Percentiles rank a stretch among this genome's conserved stretches.
Conservation (phyloP, 1,140 invertebrate genomes). For the Diorhabda sublineata region DNA sequence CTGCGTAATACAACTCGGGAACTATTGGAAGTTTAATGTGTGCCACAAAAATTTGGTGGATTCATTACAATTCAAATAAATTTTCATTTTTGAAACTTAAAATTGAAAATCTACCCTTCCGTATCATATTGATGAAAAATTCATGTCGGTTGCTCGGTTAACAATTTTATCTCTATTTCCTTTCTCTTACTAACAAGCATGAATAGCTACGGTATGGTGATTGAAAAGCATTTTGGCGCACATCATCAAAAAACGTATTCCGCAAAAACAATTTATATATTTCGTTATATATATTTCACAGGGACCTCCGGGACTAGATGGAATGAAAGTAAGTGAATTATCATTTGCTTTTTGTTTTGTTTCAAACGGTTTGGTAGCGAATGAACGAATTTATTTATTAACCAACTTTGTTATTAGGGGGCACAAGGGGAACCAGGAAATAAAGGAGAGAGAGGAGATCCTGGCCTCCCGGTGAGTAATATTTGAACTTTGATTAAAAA, state of each 20-base stretch:
- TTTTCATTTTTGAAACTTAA: no score
- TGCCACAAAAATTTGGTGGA: no score
- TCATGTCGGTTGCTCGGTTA: no score
- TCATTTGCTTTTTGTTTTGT: not conserved
- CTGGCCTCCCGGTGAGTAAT: constrained; percentile 82
- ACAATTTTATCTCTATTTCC: no score
- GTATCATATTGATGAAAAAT: no score
- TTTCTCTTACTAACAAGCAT: not conserved
- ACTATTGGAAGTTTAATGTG: no score
- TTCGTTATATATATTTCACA: constrained; percentile 47
- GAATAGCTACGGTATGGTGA: constrained; percentile 7
- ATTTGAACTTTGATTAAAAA: not conserved
- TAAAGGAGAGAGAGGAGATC: constrained; percentile 87
- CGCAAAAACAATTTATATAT: not conserved
- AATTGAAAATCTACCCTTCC: no score
- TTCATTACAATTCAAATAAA: no score
- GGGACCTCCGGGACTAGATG: constrained; percentile 68
- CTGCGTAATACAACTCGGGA: no score
- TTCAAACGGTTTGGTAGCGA: not conserved
- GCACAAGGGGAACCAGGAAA: constrained; percentile 84
- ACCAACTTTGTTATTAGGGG: constrained; percentile 58
- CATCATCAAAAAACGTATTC: constrained; percentile 7
- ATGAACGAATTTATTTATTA: no score
- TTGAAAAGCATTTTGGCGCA: constrained; percentile 30
- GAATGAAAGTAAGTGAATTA: constrained; percentile 61